These are phyloP conservation scores for Pachydiplax longipennis DNA, from an alignment of 2,888 invertebrate species.

Conservation along the genomic window DNA sequence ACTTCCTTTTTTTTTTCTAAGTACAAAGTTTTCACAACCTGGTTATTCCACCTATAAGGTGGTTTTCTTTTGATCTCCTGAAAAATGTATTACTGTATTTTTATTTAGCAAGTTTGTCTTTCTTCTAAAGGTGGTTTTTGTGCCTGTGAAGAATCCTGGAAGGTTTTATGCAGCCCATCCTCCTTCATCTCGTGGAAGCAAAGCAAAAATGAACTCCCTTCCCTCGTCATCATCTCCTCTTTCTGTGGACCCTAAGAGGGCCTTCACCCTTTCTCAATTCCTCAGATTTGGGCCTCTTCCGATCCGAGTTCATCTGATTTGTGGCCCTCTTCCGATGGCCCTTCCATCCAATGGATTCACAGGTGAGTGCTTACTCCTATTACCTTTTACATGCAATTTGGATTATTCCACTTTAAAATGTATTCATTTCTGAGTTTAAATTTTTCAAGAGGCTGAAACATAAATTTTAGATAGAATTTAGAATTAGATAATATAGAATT, in stretches of 20 bases:
- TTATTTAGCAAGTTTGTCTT: neutral
- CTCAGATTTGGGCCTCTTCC: constrained; percentile 69
- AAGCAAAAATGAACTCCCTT: neutral
- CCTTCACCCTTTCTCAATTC: constrained; percentile 64
- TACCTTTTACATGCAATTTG: too few species aligned
- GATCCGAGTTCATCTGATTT: constrained; percentile 66
- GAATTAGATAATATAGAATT: too few species aligned
- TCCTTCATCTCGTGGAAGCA: constrained; percentile 56
- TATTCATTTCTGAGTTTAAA: too few species aligned
- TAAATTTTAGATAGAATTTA: too few species aligned
- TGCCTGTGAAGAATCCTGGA: constrained; percentile 77
- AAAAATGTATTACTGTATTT: too few species aligned
- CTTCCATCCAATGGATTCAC: constrained; percentile 63
- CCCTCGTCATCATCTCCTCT: constrained; percentile 4
- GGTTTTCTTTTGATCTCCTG: too few species aligned
- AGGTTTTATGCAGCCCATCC: constrained; percentile 73
- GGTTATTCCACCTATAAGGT: too few species aligned
- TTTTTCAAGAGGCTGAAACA: too few species aligned
- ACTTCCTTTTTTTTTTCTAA: too few species aligned
- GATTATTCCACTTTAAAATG: too few species aligned
- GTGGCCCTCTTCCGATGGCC: constrained; percentile 55
- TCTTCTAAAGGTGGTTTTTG: constrained; percentile 72
- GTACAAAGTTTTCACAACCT: too few species aligned
- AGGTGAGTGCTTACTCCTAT: constrained; percentile 59
- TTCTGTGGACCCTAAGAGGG: constrained; percentile 60